These are phyloP conservation scores for Myxocyprinus asiaticus DNA, from an alignment of 2,113 vertebrate species.

Conservation along the genomic window DNA sequence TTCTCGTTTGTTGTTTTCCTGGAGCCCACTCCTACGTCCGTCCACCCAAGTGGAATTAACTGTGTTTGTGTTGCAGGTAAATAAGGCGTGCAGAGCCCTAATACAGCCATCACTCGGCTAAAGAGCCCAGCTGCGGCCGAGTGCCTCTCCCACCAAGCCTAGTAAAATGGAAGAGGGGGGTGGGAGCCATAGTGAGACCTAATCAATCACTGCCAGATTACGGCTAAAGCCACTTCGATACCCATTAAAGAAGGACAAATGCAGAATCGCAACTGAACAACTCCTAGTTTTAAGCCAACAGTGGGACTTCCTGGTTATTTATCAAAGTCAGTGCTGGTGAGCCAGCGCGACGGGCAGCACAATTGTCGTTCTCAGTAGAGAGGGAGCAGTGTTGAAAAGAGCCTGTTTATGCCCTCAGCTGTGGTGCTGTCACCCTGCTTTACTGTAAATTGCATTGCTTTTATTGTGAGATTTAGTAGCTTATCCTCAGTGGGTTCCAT, in stretches of 20 bases:
- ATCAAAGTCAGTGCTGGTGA: constrained; percentile 99
- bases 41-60: constrained; percentile 87
- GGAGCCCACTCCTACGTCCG: constrained; percentile 59
- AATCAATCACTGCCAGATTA: constrained; percentile 99
- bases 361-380: constrained; percentile 89
- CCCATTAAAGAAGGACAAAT: constrained; percentile 99
- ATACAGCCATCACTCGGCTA: constrained; percentile 85
- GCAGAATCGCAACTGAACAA: constrained; percentile 99
- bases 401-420: constrained; percentile 99
- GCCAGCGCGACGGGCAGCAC: constrained; percentile 89
- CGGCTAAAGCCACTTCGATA: constrained; percentile 99
- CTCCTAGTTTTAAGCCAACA: constrained; percentile 99
- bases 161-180: constrained; percentile 77
- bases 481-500: constrained; percentile 99
- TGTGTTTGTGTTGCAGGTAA: constrained; percentile 89
- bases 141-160: constrained; percentile 75
- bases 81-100: constrained; percentile 81
- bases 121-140: constrained; percentile 73
- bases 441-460: constrained; percentile 99
- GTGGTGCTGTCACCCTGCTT: constrained; percentile 98
- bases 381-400: constrained; percentile 84
- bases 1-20: constrained; percentile 65
- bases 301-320: constrained; percentile 99
- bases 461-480: constrained; percentile 99
- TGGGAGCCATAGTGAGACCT: constrained; percentile 85